A percentile compares a stretch with the other conserved stretches of the same genome.
These are phyloP conservation scores for Tragelaphus oryx DNA, from an alignment of 2,797 vertebrate genomes.

Conservation along the genomic window DNA sequence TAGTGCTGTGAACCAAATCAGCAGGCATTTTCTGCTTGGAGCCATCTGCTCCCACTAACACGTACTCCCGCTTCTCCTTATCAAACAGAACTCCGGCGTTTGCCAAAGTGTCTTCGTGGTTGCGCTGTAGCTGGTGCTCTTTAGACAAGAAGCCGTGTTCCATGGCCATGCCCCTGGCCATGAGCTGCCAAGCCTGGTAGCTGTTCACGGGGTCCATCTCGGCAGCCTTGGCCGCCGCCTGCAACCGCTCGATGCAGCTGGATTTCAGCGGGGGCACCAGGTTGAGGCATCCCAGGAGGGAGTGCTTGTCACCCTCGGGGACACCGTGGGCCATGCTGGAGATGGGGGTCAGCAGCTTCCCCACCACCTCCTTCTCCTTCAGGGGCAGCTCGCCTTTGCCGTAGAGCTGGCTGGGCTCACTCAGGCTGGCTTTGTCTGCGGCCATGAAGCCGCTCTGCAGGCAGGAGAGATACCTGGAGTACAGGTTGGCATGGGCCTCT, in stretches of 20 bases:
- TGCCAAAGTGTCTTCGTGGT: constrained; percentile 92
- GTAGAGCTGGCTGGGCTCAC: constrained; percentile 92
- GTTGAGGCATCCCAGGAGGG: constrained; percentile 95
- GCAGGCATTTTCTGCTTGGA: constrained; percentile 95
- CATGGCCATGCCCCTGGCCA: constrained; percentile 97
- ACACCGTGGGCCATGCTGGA: constrained; percentile 89
- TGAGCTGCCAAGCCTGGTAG: constrained; percentile 99
- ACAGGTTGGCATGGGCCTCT: constrained; percentile 96
- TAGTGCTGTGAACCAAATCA: constrained; percentile 91
- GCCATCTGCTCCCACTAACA: constrained; percentile 91
- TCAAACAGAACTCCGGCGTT: constrained; percentile 89
- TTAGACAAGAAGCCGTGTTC: constrained; percentile 97
- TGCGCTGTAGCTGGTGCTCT: constrained; percentile 90
- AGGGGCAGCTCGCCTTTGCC: constrained; percentile 92
- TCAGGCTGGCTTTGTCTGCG: constrained; percentile 91
- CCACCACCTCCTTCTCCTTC: constrained; percentile 97
- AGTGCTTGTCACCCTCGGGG: constrained; percentile 95
- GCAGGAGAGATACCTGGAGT: constrained; percentile 96
- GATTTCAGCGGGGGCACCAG: constrained; percentile 98
- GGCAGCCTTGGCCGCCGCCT: constrained; percentile 96
- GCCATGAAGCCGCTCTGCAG: constrained; percentile 96
- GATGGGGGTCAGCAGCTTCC: constrained; percentile 94
- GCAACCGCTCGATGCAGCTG: constrained; percentile 97
- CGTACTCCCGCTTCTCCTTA: constrained; percentile 96
- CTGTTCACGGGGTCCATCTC: constrained; percentile 99